phyloP scores from a whole-genome alignment of 2,797 vertebrate species.

The Brachymystax lenok region DNA sequence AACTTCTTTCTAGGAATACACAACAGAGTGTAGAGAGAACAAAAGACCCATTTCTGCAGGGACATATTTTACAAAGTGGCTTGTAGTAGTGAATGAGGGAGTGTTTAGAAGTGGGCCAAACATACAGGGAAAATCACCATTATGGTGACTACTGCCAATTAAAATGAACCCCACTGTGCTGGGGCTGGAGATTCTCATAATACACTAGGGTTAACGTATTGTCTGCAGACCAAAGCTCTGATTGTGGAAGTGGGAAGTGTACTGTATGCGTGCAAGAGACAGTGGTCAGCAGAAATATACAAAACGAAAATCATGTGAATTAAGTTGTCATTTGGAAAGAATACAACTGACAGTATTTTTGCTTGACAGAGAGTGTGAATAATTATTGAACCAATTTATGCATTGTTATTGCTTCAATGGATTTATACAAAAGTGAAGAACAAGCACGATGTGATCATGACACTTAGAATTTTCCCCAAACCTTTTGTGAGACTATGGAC shows the following conservation, averaged over 20 bases:
- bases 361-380: not conserved
- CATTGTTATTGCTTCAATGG: not conserved
- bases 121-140: not conserved
- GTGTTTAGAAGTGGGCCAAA: constrained; percentile 9
- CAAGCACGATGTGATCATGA: not conserved
- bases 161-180: constrained; percentile 11
- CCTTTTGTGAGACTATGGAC: not conserved
- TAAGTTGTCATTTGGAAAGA: not conserved
- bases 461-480: not conserved
- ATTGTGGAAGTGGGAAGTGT: constrained; percentile 2
- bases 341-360: not conserved
- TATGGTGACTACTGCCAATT: constrained; percentile 12
- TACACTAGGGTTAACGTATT: constrained; percentile 5
- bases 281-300: not conserved
- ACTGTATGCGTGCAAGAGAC: not conserved
- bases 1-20: constrained; percentile 41
- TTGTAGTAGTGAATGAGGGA: constrained; percentile 13
- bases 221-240: constrained; percentile 6
- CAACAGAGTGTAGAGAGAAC: constrained; percentile 4
- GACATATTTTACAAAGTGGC: constrained; percentile 8
- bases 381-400: not conserved
- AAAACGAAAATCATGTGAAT: not conserved
- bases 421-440: not conserved
- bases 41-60: constrained; percentile 10
- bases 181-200: constrained; percentile 15